Evolutionary conservation across 2,113 vertebrate genomes (phyloP).

Genomic region (Panurus biarmicus): DNA sequence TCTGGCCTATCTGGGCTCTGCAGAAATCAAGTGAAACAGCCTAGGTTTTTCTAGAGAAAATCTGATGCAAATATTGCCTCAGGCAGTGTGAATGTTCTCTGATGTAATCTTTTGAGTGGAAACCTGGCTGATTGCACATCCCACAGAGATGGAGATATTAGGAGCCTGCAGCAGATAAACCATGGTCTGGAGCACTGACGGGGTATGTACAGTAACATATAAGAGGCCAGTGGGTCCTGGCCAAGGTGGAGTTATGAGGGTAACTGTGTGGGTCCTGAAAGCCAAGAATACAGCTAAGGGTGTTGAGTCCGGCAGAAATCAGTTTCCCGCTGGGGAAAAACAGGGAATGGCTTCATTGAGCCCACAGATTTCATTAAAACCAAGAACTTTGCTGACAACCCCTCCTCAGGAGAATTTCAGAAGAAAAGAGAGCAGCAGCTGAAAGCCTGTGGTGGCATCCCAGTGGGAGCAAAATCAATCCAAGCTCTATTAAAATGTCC

Average conservation of each 20-base stretch:
- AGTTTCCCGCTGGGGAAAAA: neutral
- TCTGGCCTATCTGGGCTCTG: neutral
- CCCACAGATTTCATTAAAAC: neutral
- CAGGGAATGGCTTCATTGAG: neutral
- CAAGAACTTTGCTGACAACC: neutral
- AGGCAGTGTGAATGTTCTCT: neutral
- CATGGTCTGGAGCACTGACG: neutral
- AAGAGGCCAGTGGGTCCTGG: neutral
- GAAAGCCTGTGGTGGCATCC: neutral
- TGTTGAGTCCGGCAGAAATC: neutral
- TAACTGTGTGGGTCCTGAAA: neutral
- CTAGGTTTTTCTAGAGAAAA: neutral
- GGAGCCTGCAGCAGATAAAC: neutral
- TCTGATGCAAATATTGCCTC: neutral
- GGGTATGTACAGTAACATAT: fast-evolving
- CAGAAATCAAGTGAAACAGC: neutral
- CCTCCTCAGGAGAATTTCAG: neutral
- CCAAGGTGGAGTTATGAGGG: neutral
- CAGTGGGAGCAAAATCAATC: neutral
- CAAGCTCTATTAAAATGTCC: neutral
- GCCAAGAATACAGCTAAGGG: neutral
- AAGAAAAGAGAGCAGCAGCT: neutral
- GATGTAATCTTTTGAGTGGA: neutral
- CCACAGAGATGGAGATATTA: neutral
- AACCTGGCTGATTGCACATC: neutral